Evolutionary conservation across 2,113 vertebrate genomes (phyloP).

Genomic region (Butastur rufipennis): DNA sequence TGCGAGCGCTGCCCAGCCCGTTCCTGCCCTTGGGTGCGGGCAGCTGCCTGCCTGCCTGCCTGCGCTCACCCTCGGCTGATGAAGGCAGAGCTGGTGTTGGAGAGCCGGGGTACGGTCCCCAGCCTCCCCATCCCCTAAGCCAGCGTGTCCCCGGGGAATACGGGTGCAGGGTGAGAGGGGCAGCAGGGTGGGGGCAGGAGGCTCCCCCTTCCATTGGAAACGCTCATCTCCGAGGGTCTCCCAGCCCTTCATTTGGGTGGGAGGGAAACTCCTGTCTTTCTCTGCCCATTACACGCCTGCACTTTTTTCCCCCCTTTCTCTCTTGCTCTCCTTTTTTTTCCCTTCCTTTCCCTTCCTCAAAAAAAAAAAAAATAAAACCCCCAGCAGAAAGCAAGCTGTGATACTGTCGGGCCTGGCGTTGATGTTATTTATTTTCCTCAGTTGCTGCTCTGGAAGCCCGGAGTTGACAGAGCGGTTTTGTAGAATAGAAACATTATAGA

Average conservation of each 20-base stretch:
- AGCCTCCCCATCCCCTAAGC: neutral
- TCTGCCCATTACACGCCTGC: neutral
- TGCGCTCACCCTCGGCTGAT: neutral
- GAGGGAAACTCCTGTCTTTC: neutral
- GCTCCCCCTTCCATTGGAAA: neutral
- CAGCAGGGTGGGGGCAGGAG: rapidly evolving
- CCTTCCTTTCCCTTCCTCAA: neutral
- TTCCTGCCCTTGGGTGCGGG: neutral
- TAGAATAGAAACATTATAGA: conserved; percentile 99
- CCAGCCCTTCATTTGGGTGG: neutral
- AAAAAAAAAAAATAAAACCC: conserved; percentile 4
- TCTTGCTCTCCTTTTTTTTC: neutral
- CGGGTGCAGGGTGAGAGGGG: neutral
- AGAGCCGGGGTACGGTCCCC: neutral
- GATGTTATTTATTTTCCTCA: conserved; percentile 99
- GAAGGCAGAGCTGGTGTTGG: neutral
- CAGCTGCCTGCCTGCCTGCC: neutral
- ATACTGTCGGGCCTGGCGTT: conserved; percentile 80
- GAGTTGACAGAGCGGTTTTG: conserved; percentile 99
- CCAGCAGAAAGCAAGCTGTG: conserved; percentile 72
- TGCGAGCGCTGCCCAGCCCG: neutral
- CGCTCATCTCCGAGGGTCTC: neutral
- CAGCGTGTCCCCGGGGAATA: neutral
- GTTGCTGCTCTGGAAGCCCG: conserved; percentile 91
- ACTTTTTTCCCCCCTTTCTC: neutral